A percentile compares a stretch with the other conserved stretches of the same genome.
These are phyloP conservation scores for Ateles fusciceps DNA, from an alignment of 2,797 vertebrate genomes.

Conservation along the genomic window DNA sequence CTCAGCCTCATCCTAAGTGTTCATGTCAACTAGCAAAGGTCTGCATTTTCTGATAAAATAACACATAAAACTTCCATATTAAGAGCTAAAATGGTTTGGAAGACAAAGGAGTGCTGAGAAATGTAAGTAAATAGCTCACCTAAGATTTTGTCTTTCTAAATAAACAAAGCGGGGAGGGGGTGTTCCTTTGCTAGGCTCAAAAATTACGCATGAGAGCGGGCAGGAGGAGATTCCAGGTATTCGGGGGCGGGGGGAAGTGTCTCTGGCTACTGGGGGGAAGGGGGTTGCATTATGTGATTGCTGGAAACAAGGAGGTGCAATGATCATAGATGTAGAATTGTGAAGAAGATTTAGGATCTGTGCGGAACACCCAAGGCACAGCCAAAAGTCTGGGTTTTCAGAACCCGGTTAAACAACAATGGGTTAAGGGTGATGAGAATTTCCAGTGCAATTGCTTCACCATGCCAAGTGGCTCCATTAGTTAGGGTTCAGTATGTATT, in stretches of 20 bases:
- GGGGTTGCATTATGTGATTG: rapidly evolving
- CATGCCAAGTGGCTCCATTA: conserved; percentile 80
- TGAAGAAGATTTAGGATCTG: background rate
- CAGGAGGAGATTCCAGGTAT: background rate
- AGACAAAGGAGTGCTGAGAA: conserved; percentile 81
- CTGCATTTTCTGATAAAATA: conserved; percentile 81
- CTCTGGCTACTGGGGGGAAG: background rate
- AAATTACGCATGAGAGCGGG: background rate
- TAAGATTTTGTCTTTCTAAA: conserved; percentile 73
- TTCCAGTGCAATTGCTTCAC: conserved; percentile 61
- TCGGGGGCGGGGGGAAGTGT: background rate
- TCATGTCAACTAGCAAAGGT: conserved; percentile 77
- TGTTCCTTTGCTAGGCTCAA: background rate
- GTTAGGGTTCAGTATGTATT: conserved; percentile 82
- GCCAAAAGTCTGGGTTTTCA: background rate
- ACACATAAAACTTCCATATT: conserved; percentile 77
- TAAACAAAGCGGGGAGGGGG: conserved; percentile 49
- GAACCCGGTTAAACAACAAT: conserved; percentile 57
- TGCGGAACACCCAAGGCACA: background rate
- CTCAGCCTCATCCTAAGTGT: conserved; percentile 73
- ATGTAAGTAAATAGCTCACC: conserved; percentile 84
- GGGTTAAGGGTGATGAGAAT: conserved; percentile 58
- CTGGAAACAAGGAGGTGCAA: background rate
- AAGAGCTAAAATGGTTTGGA: conserved; percentile 78
- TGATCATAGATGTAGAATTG: background rate